These are phyloP conservation scores for Acanthurus lineatus DNA, from an alignment of 2,797 vertebrate genomes.

Conservation along the genomic window DNA sequence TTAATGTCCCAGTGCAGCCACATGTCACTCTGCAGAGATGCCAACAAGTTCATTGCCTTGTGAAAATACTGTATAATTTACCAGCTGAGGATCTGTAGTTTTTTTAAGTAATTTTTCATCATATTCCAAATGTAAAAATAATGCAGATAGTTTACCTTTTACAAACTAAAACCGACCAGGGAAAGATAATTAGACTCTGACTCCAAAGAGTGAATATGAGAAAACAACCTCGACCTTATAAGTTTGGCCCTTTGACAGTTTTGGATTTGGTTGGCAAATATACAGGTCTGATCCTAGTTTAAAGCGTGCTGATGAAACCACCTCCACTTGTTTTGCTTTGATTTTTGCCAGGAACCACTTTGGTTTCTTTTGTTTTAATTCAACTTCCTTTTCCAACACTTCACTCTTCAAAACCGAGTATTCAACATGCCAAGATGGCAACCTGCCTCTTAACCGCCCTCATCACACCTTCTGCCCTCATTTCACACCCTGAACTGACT, in stretches of 20 bases:
- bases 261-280: too few relatives aligned
- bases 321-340: background rate
- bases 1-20: background rate
- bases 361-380: slow-evolving; percentile 23
- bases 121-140: too few relatives aligned
- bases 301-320: background rate
- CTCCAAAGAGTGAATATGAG: too few relatives aligned
- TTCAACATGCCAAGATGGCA: background rate
- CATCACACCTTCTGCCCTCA: slow-evolving; percentile 7
- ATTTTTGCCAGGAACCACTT: background rate
- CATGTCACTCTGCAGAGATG: background rate
- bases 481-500: slow-evolving; percentile 38
- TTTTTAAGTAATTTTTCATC: too few relatives aligned
- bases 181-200: too few relatives aligned
- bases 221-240: too few relatives aligned
- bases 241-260: too few relatives aligned
- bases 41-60: background rate
- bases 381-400: slow-evolving; percentile 8
- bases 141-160: too few relatives aligned
- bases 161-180: too few relatives aligned
- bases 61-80: too few relatives aligned
- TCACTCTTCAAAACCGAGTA: slow-evolving; percentile 21
- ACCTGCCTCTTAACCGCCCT: background rate
- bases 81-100: too few relatives aligned
- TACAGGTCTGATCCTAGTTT: background rate